Percentiles rank a stretch among this genome's conserved stretches.
Conservation (phyloP, 1,140 invertebrate genomes). For the Berghia stephanieae region DNA sequence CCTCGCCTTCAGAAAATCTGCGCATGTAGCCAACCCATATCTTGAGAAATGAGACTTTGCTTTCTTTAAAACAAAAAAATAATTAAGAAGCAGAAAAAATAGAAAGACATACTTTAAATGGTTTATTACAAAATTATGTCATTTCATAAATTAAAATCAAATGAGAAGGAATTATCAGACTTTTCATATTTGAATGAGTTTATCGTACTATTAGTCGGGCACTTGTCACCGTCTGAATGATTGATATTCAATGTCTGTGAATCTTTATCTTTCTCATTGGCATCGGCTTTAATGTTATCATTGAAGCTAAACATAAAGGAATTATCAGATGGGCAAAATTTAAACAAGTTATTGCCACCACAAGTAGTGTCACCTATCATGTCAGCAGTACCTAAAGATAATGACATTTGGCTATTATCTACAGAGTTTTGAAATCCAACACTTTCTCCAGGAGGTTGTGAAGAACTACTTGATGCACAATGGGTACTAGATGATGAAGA, state of each 20-base stretch:
- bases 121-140: too few species aligned
- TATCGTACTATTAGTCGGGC: background rate
- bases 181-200: slow-evolving; percentile 24
- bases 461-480: background rate
- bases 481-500: background rate
- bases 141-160: too few species aligned
- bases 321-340: slow-evolving; percentile 23
- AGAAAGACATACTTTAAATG: too few species aligned
- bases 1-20: too few species aligned
- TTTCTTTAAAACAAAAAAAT: too few species aligned
- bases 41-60: too few species aligned
- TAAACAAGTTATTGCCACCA: background rate
- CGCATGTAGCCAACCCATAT: too few species aligned
- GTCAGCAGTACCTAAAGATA: background rate
- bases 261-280: background rate
- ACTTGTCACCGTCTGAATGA: background rate
- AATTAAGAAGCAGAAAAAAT: too few species aligned
- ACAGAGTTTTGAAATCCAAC: background rate
- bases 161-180: slow-evolving; percentile 30
- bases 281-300: background rate
- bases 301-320: slow-evolving; percentile 24
- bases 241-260: background rate
- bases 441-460: background rate
- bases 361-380: background rate
- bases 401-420: background rate